Percentiles rank a stretch among this genome's conserved stretches.
phyloP scores from a whole-genome alignment of 1,140 invertebrate genomes.

The Bombus soroeensis region DNA sequence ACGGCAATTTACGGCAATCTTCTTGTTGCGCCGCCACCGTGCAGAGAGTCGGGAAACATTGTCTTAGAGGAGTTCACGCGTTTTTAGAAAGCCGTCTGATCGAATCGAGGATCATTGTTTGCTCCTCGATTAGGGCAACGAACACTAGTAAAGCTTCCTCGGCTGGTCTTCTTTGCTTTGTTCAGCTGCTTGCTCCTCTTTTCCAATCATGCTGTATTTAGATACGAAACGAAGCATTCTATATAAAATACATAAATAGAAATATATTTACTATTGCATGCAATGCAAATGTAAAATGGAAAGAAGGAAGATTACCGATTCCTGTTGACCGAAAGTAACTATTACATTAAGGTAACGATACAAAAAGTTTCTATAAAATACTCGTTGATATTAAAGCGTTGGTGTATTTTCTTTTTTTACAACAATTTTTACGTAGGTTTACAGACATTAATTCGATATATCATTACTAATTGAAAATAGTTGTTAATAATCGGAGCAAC shows the following conservation, averaged over 20 bases:
- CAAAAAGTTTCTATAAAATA: too few species aligned
- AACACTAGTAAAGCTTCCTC: neutral
- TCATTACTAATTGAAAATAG: neutral
- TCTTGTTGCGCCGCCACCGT: conserved; percentile 52
- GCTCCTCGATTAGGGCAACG: neutral
- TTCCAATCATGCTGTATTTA: too few species aligned
- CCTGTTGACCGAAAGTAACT: too few species aligned
- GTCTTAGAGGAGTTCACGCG: conserved; percentile 10
- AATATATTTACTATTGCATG: too few species aligned
- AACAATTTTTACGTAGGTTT: neutral
- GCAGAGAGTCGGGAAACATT: conserved; percentile 1
- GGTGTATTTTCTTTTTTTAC: neutral
- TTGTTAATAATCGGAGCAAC: neutral
- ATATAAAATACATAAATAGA: too few species aligned
- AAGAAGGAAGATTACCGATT: too few species aligned
- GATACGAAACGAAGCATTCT: neutral
- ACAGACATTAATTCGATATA: neutral
- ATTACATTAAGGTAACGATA: too few species aligned
- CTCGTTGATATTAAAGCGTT: neutral
- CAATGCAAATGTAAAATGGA: too few species aligned
- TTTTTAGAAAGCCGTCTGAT: neutral
- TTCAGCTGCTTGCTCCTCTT: neutral
- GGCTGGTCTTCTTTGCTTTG: neutral
- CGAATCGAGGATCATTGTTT: neutral
- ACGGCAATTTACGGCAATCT: conserved; percentile 57